Evolutionary conservation across 1,140 invertebrate species (phyloP), one percentile per base, ranked within the genome.

Genomic region (Drosophila parvula): DNA sequence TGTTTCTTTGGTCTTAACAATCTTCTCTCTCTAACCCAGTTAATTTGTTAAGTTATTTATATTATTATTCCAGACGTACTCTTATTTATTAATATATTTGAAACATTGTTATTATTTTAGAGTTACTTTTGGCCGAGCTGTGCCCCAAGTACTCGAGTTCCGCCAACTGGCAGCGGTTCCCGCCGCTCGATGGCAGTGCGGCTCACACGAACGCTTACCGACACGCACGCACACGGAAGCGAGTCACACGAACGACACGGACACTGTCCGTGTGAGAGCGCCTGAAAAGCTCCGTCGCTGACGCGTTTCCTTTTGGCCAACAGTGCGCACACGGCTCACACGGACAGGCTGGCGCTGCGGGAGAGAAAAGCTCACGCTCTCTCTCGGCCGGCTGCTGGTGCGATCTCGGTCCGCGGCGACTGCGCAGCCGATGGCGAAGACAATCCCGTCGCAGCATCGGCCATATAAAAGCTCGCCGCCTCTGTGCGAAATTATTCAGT

Each of bases 401-500:
- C 68, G 78, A 85, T 88, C 78, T 71, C 28, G 73, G 48, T 58
- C 10, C 27, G 53, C 60, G 12, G 51, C 55, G 50, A 74, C 67
- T 73, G 67, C 65, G 65, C 65, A 71, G 70, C 76, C 75, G 74
- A 38, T 45, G 41, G 67, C 58, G 40, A 63, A 77, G 74, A 77
- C 74, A 63, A 70, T 71, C 68, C 43, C 61, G 63, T 55, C 60
- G 59, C 58, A 84, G 81, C 84, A 88, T 88, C 83, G 84, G 80
- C 84, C 80, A 85, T 91, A 91, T 91, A 91, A 91, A 91, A 91
- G 90, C 86, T 91, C 65, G 86, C 58, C 58, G 61, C 67, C 79
- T 69, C 74, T 89, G 81, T 74, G 84, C 83, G 53, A 91, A 91
- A 90, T 90, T 91, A 91, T 91, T 91, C 90, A 91, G 90, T 91